Evolutionary conservation across 2,888 invertebrate genomes (phyloP), one percentile per base, ranked within the genome.

Genomic region (Orthosia gothica): DNA sequence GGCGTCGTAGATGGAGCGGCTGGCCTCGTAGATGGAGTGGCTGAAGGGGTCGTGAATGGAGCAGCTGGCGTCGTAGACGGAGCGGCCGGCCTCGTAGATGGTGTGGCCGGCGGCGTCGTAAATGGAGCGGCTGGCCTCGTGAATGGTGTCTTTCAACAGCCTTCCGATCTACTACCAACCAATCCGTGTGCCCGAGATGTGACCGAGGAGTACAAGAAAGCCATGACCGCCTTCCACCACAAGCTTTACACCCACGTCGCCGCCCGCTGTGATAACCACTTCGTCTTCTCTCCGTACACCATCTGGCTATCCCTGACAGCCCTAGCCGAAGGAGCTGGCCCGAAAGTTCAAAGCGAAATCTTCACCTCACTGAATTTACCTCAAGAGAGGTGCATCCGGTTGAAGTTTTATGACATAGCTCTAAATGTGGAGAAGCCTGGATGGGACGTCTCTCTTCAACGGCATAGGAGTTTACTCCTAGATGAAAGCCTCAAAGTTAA

Each of bases 301-400:
- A 81, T 90, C 3, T 92, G 91, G 92, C 47, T 89, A 2, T 81
- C 89, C 0, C 55, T 91, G 3, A 78, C 90, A 5, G 88, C 89
- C 2, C 67, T 92, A 52, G 88, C 91, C 0, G 92, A 91, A 74
- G 87, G 88, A 0, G 76, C 88, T 0, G 87, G 88, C 11, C 79
- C 72, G 4, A 67, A 63, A 0, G 66, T 77, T 2, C 86, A 88
- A 59, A 73, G 65, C 26, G 65, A 83, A 62, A 23, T 89, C 0
- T 86, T 89, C 54, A 13, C 72, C 7, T 62, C 74, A 5, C 71
- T 91, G 0, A 66, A 83, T n/a, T 62, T 91, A 9, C 90, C 91
- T 3, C 62, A 83, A 73, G 81, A 86, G 0, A 67, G 32, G 0
- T 91, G 91, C n/a, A 32, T 83, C 0, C 82, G 91, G 1, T 55